A percentile compares a stretch with the other conserved stretches of the same genome.
Conservation (phyloP, 2,888 invertebrate species). For the Leucophenga maculata region DNA sequence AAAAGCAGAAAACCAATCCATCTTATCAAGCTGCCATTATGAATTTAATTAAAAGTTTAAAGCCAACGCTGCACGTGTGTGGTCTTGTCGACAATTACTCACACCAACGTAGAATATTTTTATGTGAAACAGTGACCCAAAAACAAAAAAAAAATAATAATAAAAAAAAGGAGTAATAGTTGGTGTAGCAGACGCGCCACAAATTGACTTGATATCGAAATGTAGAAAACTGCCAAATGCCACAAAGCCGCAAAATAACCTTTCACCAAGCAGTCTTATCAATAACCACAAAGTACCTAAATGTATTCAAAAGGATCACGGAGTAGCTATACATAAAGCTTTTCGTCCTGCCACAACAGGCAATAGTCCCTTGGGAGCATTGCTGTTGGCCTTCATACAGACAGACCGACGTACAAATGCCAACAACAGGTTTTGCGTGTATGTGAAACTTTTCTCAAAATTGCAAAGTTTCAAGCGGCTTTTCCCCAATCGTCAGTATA, state of each 20-base stretch:
- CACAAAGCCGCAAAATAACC: background rate
- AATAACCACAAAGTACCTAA: slow-evolving; percentile 15
- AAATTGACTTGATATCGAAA: slow-evolving; percentile 7
- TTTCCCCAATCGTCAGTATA: background rate
- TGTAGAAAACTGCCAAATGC: background rate
- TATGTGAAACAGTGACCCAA: background rate
- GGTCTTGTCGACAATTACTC: slow-evolving; percentile 51
- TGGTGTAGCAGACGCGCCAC: background rate
- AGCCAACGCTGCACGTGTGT: slow-evolving; percentile 51
- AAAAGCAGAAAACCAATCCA: slow-evolving; percentile 46
- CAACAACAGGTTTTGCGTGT: background rate
- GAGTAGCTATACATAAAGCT: background rate
- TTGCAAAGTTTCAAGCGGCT: slow-evolving; percentile 17
- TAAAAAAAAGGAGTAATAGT: background rate
- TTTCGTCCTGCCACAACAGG: background rate
- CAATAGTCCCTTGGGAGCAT: background rate
- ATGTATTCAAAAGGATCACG: background rate
- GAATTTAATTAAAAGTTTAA: slow-evolving; percentile 65
- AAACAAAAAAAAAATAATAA: background rate
- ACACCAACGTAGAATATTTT: slow-evolving; percentile 18
- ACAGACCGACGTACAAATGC: too few relatives aligned
- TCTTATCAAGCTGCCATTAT: slow-evolving; percentile 60
- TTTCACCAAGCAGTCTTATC: slow-evolving; percentile 13
- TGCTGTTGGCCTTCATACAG: background rate
- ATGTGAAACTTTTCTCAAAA: background rate